Conservation (phyloP, 2,113 vertebrate species). For the Epinephelus lanceolatus region DNA sequence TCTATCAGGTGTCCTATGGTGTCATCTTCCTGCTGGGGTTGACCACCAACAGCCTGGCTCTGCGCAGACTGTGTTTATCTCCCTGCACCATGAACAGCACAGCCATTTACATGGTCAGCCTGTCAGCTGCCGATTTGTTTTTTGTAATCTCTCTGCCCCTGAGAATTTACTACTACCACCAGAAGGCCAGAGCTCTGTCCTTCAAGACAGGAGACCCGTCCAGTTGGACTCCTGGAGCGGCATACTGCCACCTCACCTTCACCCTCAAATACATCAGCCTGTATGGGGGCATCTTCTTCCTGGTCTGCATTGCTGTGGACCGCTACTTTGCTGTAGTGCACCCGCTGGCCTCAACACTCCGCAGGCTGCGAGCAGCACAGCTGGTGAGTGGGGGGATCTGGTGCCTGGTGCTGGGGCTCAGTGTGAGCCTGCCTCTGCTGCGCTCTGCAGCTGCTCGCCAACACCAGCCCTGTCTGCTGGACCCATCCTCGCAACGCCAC, state of each 20-base stretch:
- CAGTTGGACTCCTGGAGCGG: conserved; percentile 63
- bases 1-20: conserved; percentile 83
- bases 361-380: conserved; percentile 61
- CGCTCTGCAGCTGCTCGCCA: conserved; percentile 49
- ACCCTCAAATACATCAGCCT: conserved; percentile 84
- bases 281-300: conserved; percentile 85
- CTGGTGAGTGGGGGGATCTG: conserved; percentile 76
- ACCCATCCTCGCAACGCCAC: conserved; percentile 71
- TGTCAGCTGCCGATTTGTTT: conserved; percentile 77
- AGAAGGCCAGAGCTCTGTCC: conserved; percentile 45
- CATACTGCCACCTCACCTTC: conserved; percentile 81
- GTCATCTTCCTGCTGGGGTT: conserved; percentile 81
- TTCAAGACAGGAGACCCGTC: not conserved
- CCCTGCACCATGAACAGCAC: conserved; percentile 74
- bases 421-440: conserved; percentile 73
- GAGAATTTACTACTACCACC: conserved; percentile 82
- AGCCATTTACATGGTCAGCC: conserved; percentile 78
- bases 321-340: conserved; percentile 82
- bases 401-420: conserved; percentile 80
- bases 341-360: conserved; percentile 54
- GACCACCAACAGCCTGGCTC: conserved; percentile 76
- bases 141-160: conserved; percentile 82
- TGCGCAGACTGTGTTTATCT: conserved; percentile 68
- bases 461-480: conserved; percentile 70
- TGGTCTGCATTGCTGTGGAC: conserved; percentile 83